Evolutionary conservation across 2,113 vertebrate genomes (phyloP), one percentile per base, ranked within the genome.

Genomic region (Pagrus major): DNA sequence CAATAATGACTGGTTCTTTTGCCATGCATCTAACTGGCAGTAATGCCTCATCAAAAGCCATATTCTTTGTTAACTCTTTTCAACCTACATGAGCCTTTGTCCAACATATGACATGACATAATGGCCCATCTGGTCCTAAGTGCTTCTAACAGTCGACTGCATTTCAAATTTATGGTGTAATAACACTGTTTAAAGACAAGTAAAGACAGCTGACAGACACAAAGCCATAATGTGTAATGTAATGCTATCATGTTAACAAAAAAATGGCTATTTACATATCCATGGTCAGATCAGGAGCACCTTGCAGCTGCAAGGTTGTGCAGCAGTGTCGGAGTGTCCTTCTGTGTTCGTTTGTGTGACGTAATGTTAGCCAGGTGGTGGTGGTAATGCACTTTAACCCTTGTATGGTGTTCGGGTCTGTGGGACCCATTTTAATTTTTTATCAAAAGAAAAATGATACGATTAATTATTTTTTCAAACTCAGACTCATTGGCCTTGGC

Each of bases 1-100:
- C 78, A 78, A 73, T 88, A 85, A 89, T 29, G 12, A 86, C 84
- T 54, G 33, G 31, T 67, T 86, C 75, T 73, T 85, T 81, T 58
- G 56, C 81, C 44, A 61, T 51, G 61, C 79, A 78, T 86, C 69
- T 78, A 81, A 85, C 56, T 65, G 78, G 60, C 76, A 66, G 70
- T 88, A 87, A 88, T 81, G 71, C 33, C 71, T 83, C 71, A 64
- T 80, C 71, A 73, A 52, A 75, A 63, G 67, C 52, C 31, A 74
- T 23, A 46, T 47, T 76, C 64, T 44, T 58, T 75, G 66, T 75
- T 87, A 70, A 44, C 66, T 65, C 70, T 18, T 72, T 74, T 74
- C 51, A 60, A 51, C 52, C 63, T 51, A 29, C 58, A 52, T 35
- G 31, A 69, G n/a, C 18, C 27, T 39, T 25, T 27, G 12, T 70